Evolutionary conservation across 2,888 invertebrate species (phyloP), one percentile per base, ranked within the genome.

Genomic region (Mylabris sibirica): DNA sequence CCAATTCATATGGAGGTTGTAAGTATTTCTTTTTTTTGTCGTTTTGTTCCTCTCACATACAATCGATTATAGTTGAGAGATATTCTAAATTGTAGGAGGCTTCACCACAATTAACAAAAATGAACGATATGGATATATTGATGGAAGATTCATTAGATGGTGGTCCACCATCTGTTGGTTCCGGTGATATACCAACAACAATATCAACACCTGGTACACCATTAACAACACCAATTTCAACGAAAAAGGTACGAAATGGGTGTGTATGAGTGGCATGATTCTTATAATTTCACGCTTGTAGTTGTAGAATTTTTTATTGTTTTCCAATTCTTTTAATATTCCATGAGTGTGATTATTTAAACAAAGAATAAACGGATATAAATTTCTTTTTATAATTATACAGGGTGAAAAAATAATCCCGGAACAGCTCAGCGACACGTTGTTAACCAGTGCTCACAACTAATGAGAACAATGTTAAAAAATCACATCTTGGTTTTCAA

Each of bases 141-240:
- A 87, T 93, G 78, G 95, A 95, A 79, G 94, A 94, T 81, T 94
- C 94, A 0, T 85, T 94, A 77, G 94, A 95, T 81, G 92, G 91
- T 70, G 90, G 94, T 83, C 89, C 95, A 81, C 89, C 95, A 81
- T 95, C 95, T 0, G 90, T 95, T 14, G 93, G 92, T 61, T 95
- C 95, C 3, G 92, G 92, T n/a, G 91, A 92, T 53, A 90, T 90
- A 0, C 90, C 91, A 5, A 77, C 78, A 4, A 78, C 77, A 26
- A 77, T 79, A n/a, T 71, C 75, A 14, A 83, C 86, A 34, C 77
- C 79, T 12, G 86, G 86, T 8, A 69, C 66, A 38, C 65, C 73
- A 14, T 65, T 70, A 66, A 83, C 85, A 0, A 88, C 84, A 83
- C 87, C 84, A 84, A 87, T 79, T 83, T 87, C 0, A 83, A 86